Evolutionary conservation across 92 coral and sea anemone species (phyloP).

Genomic region (Plumapathes pennacea): DNA sequence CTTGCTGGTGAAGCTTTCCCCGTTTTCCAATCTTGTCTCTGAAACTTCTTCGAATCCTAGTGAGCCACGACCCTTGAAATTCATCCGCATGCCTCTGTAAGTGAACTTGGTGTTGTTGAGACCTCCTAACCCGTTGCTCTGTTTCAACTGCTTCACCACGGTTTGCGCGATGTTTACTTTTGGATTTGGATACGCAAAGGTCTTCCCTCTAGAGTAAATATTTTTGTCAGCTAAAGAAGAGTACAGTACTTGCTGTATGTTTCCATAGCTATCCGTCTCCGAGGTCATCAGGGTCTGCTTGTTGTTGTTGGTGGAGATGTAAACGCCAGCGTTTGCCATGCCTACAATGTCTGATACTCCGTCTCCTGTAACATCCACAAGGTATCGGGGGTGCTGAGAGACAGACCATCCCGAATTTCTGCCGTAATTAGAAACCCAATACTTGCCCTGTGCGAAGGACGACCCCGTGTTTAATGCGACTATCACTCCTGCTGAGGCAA

Average conservation of each 20-base stretch:
- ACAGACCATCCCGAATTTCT: conserved; percentile 6
- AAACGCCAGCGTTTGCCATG: conserved; percentile 8
- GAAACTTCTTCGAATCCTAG: conserved; percentile 21
- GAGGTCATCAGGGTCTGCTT: conserved; percentile 20
- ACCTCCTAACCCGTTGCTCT: conserved; percentile 22
- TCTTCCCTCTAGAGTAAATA: conserved; percentile 16
- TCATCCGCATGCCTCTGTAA: conserved; percentile 21
- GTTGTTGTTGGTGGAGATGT: conserved; percentile 24
- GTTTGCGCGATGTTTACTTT: conserved; percentile 30
- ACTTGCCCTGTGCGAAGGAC: conserved; percentile 6
- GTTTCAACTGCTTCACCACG: conserved; percentile 10
- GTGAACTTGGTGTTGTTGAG: conserved; percentile 12
- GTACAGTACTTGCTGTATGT: conserved; percentile 13
- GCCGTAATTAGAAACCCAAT: conserved; percentile 8
- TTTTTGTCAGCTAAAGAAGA: conserved; percentile 19
- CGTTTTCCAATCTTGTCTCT: conserved; percentile 14
- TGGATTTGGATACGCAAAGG: conserved; percentile 12
- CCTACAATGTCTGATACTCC: conserved; percentile 24
- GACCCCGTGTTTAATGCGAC: conserved; percentile 17
- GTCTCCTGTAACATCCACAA: conserved; percentile 27
- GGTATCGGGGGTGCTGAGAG: conserved; percentile 14
- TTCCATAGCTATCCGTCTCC: conserved; percentile 14
- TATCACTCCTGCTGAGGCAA: conserved; percentile 9
- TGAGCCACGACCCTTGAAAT: conserved; percentile 13
- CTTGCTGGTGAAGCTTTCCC: conserved; percentile 1